These are phyloP conservation scores for Oreamnos americanus DNA, from an alignment of 2,113 vertebrate species.

Conservation along the genomic window DNA sequence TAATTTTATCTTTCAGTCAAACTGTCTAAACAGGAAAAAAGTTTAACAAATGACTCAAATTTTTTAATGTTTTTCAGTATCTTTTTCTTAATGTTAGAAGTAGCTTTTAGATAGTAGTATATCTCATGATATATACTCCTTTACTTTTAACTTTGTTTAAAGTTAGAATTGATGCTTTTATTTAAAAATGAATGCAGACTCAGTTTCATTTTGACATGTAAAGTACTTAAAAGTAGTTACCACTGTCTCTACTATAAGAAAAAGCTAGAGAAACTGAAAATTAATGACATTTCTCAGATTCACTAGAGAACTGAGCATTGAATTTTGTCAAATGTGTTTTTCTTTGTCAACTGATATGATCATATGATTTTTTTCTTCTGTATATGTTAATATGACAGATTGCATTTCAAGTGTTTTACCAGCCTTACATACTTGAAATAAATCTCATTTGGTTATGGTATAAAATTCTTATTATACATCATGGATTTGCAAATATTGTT, in stretches of 20 bases:
- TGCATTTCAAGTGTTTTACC: neutral
- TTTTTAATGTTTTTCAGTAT: neutral
- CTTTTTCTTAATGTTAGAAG: neutral
- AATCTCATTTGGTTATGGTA: neutral
- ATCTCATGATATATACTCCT: neutral
- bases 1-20: neutral
- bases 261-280: neutral
- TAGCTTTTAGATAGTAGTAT: neutral
- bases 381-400: neutral
- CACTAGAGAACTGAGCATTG: neutral
- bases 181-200: neutral
- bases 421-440: neutral
- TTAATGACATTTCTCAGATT: neutral
- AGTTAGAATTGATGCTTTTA: neutral
- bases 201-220: neutral
- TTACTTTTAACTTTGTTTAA: neutral
- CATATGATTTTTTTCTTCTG: neutral
- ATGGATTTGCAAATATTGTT: neutral
- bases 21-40: neutral
- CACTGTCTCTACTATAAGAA: neutral
- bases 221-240: neutral
- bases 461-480: neutral
- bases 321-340: neutral
- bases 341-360: neutral
- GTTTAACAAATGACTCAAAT: neutral